Evolutionary conservation across 2,113 vertebrate species (phyloP).

Genomic region (Chrysemys picta): DNA sequence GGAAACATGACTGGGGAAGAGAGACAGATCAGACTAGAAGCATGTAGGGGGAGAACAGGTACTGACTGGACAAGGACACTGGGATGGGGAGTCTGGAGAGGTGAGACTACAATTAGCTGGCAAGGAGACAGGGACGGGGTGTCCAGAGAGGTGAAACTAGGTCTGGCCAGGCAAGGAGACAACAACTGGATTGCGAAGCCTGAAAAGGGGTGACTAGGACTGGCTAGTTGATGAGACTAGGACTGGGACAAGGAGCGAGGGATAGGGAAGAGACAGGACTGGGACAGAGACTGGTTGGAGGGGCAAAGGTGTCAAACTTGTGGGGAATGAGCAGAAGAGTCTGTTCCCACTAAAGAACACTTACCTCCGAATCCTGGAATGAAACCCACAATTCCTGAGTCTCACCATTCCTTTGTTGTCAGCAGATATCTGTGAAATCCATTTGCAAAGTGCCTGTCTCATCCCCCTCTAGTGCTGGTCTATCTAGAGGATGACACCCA

Average conservation of each 20-base stretch:
- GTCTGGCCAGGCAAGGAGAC: too few species aligned
- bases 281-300: background rate
- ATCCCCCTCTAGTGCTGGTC: background rate
- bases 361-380: background rate
- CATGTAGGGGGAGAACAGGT: background rate
- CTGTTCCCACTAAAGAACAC: background rate
- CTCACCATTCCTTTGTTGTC: background rate
- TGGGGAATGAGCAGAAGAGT: background rate
- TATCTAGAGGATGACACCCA: background rate
- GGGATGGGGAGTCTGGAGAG: too few species aligned
- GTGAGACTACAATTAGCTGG: background rate
- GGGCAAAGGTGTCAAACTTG: background rate
- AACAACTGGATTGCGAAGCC: background rate
- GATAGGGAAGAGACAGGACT: background rate
- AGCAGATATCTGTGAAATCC: background rate
- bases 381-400: background rate
- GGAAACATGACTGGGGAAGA: background rate
- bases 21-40: background rate
- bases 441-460: background rate
- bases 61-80: too few species aligned
- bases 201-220: background rate
- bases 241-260: background rate
- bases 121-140: background rate
- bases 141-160: too few species aligned
- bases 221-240: background rate